These are phyloP conservation scores for Ophion ellenae DNA, from an alignment of 2,888 invertebrate genomes.

Conservation along the genomic window DNA sequence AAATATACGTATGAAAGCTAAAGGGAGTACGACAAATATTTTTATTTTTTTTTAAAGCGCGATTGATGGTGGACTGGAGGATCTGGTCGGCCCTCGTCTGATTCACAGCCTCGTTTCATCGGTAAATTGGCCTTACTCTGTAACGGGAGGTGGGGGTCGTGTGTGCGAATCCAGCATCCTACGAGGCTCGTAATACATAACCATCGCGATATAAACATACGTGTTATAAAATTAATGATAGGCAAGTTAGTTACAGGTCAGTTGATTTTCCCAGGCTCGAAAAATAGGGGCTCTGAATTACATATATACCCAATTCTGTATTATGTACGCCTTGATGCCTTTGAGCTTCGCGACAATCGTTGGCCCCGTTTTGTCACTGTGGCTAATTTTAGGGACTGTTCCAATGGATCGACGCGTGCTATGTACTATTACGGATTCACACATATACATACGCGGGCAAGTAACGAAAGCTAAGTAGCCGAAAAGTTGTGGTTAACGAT, in stretches of 20 bases:
- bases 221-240: conserved; percentile 82
- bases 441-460: conserved; percentile 17
- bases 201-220: conserved; percentile 80
- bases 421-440: conserved; percentile 19
- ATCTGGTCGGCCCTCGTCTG: conserved; percentile 23
- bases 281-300: conserved; percentile 66
- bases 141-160: conserved; percentile 57
- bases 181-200: conserved; percentile 65
- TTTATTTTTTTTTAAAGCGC: too few species aligned
- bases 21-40: not conserved
- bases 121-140: conserved; percentile 73
- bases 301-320: not conserved
- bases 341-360: conserved; percentile 41
- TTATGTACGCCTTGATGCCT: conserved; percentile 31
- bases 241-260: conserved; percentile 83
- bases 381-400: conserved; percentile 82
- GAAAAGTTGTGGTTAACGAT: conserved; percentile 48
- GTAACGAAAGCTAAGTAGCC: conserved; percentile 41
- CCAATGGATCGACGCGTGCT: conserved; percentile 70
- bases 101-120: conserved; percentile 42
- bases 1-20: not conserved
- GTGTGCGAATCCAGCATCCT: conserved; percentile 22
- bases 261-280: conserved; percentile 82
- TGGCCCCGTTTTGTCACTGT: conserved; percentile 79
- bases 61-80: conserved; percentile 3